Evolutionary conservation across 2,888 invertebrate species (phyloP).

Genomic region (Autographa gamma): DNA sequence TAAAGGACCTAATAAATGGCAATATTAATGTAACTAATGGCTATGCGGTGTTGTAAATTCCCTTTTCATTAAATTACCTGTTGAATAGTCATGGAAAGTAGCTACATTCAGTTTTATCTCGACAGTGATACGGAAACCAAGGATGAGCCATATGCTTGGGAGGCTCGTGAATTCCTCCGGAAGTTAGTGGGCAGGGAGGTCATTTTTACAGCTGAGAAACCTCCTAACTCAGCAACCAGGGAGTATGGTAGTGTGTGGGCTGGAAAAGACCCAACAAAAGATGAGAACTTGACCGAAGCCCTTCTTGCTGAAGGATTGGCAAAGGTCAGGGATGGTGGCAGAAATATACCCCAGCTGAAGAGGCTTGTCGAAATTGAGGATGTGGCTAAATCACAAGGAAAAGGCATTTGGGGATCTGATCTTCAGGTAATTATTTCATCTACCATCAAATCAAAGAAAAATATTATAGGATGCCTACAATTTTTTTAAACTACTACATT

Average conservation of each 20-base stretch:
- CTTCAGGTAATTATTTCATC: slow-evolving; percentile 67
- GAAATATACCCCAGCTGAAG: slow-evolving; percentile 90
- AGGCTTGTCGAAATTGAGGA: slow-evolving; percentile 96
- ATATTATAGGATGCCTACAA: too few species aligned
- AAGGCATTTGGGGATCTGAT: slow-evolving; percentile 93
- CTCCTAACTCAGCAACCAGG: slow-evolving; percentile 94
- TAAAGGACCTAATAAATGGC: slow-evolving; percentile 22
- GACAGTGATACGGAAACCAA: slow-evolving; percentile 91
- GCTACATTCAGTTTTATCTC: slow-evolving; percentile 31
- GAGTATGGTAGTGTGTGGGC: slow-evolving; percentile 95
- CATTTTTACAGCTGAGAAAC: slow-evolving; percentile 94
- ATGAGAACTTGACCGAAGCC: slow-evolving; percentile 96
- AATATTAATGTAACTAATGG: slow-evolving; percentile 30
- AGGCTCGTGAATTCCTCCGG: slow-evolving; percentile 97
- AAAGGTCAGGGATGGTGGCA: slow-evolving; percentile 91
- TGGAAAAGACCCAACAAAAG: slow-evolving; percentile 93
- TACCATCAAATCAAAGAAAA: not conserved
- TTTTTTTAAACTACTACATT: too few species aligned
- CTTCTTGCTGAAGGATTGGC: slow-evolving; percentile 97
- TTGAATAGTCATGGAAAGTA: not conserved
- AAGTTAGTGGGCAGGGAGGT: slow-evolving; percentile 97
- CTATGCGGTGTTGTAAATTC: slow-evolving; percentile 16
- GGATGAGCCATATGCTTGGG: slow-evolving; percentile 99
- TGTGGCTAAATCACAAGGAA: slow-evolving; percentile 95
- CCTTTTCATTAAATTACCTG: not conserved